A percentile compares a stretch with the other conserved stretches of the same genome.
Conservation (phyloP, 1,140 invertebrate genomes). For the Drosophila ercepeae region DNA sequence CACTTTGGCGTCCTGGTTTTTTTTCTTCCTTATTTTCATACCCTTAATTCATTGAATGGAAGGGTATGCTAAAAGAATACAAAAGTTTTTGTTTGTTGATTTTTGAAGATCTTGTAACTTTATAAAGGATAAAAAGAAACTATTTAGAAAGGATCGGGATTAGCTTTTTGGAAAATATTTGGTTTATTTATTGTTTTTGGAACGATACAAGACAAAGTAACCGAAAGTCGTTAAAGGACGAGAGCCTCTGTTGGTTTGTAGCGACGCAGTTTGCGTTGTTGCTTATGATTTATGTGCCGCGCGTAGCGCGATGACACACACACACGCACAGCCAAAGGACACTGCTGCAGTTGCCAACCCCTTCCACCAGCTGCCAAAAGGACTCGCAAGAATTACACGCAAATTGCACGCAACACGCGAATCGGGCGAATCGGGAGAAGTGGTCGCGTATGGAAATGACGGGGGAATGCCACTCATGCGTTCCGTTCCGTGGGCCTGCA, state of each 20-base stretch:
- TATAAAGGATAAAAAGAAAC: background rate
- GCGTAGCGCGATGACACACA: constrained; percentile 69
- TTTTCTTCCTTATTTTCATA: constrained; percentile 18
- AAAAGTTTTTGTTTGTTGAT: background rate
- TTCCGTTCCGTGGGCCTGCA: constrained; percentile 49
- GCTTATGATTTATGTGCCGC: constrained; percentile 79
- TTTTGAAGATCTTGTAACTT: background rate
- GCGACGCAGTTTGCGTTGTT: constrained; percentile 70
- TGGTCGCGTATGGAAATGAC: constrained; percentile 68
- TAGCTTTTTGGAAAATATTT: background rate
- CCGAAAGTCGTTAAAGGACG: background rate
- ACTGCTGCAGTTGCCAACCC: constrained; percentile 18
- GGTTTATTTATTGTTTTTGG: background rate
- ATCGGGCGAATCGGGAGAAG: constrained; percentile 53
- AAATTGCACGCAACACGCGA: constrained; percentile 80
- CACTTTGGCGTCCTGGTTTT: constrained; percentile 40
- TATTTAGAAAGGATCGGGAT: background rate
- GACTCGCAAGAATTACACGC: constrained; percentile 68
- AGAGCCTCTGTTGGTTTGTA: constrained; percentile 39
- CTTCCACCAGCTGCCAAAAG: background rate
- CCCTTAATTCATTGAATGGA: background rate
- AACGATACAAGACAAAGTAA: background rate
- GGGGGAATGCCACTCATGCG: constrained; percentile 73
- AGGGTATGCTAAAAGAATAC: constrained; percentile 24
- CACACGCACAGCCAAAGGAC: constrained; percentile 31